Evolutionary conservation across 2,797 vertebrate genomes (phyloP), one percentile per base, ranked within the genome.

Genomic region (Argya squamiceps): DNA sequence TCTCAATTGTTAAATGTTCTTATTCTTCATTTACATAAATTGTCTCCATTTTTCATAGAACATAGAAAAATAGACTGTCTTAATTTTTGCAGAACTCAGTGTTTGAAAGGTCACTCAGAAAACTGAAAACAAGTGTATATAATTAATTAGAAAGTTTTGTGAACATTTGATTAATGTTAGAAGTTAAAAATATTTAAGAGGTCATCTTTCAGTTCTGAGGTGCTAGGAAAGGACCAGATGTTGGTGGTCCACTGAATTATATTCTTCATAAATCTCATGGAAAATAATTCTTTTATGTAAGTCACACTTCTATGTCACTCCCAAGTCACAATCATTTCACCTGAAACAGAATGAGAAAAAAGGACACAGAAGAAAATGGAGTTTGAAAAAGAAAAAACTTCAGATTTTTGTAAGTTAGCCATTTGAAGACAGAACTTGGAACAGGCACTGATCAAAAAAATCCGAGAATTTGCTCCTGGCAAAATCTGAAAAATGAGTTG

Each of bases 81-180:
- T 74, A 52, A 69, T 89, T 92, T 79, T n/a, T 70, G 37, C 36
- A 70, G 52, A 81, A 87, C 3, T 58, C 37, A 55, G 17, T 27
- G 26, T 68, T 93, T 76, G n/a, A 92, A 95, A 71, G 12, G 20
- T 84, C 44, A 88, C 27, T 83, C 17, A 52, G 53, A 82, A 81
- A 62, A 6, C 36, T 68, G 65, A 85, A 92, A 89, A 55, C 2
- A 13, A 56, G 15, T 46, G 34, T 37, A 56, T 58, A 79, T 79
- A 89, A 91, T 92, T 90, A 95, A 86, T 84, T 78, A 71, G 20
- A 87, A 93, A 85, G 5, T 69, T 83, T 92, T 93, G 29, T 88
- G 92, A 96, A 85, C 3, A 56, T 65, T 88, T 93, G 89, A 95
- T 93, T 93, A 81, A 89, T 59, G 19, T 77, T 83, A 74, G 46